phyloP scores from a whole-genome alignment of 2,797 vertebrate species.

The Etheostoma perlongum region DNA sequence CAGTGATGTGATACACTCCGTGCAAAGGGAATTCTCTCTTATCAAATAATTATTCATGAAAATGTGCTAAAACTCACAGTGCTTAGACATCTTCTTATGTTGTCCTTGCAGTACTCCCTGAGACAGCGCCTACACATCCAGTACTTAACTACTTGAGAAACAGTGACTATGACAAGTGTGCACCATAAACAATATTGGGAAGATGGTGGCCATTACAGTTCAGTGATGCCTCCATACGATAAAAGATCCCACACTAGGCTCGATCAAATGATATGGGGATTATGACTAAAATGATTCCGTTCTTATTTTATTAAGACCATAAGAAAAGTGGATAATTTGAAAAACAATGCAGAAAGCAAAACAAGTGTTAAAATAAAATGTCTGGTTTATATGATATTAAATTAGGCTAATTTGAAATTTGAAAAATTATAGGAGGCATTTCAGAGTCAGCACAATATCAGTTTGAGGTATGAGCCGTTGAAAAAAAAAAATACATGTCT shows the following conservation, averaged over 20 bases:
- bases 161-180: slow-evolving; percentile 44
- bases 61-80: background rate
- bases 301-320: slow-evolving; percentile 38
- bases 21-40: background rate
- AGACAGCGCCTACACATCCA: background rate
- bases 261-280: slow-evolving; percentile 40
- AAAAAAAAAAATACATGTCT: slow-evolving; percentile 23
- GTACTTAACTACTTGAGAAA: slow-evolving; percentile 29
- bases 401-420: background rate
- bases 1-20: background rate
- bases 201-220: slow-evolving; percentile 72
- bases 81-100: too few relatives aligned
- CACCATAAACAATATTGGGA: slow-evolving; percentile 40
- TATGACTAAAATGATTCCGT: slow-evolving; percentile 27
- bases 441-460: slow-evolving; percentile 4
- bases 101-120: background rate
- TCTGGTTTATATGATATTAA: background rate
- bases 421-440: background rate
- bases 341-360: slow-evolving; percentile 4
- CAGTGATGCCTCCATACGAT: slow-evolving; percentile 53
- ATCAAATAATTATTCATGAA: background rate
- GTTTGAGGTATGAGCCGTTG: slow-evolving; percentile 7
- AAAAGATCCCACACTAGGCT: slow-evolving; percentile 60
- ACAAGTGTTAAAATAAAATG: too few relatives aligned
- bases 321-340: background rate